Conservation (phyloP, 2,888 invertebrate genomes). For the Ctena decussata region DNA sequence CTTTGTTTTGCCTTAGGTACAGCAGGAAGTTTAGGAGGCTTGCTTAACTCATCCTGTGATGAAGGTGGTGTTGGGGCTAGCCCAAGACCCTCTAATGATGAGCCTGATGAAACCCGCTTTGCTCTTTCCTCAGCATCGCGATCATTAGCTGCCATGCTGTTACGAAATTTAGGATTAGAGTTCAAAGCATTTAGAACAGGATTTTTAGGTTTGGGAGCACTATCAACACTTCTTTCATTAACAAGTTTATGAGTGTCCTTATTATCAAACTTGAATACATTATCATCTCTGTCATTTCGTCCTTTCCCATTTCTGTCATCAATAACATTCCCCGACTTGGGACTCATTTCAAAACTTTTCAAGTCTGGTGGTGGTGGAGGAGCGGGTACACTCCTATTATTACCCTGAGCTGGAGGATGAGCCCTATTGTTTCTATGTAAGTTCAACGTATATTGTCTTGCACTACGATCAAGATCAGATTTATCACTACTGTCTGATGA, state of each 20-base stretch:
- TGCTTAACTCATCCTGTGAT: slow-evolving; percentile 24
- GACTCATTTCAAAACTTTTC: background rate
- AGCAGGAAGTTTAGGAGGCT: slow-evolving; percentile 69
- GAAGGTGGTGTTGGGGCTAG: slow-evolving; percentile 63
- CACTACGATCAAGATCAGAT: background rate
- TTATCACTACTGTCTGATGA: slow-evolving; percentile 56
- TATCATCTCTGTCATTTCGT: background rate
- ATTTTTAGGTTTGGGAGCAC: slow-evolving; percentile 58
- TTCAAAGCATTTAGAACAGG: slow-evolving; percentile 74
- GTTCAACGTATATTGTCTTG: slow-evolving; percentile 35
- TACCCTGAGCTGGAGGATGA: background rate
- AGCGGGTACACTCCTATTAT: slow-evolving; percentile 7
- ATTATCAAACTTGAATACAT: slow-evolving; percentile 7
- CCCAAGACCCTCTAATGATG: slow-evolving; percentile 60
- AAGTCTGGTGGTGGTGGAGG: slow-evolving; percentile 4
- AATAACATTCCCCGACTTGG: slow-evolving; percentile 2
- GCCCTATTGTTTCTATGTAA: slow-evolving; percentile 18
- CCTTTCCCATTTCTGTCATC: slow-evolving; percentile 3
- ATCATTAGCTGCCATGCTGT: slow-evolving; percentile 73
- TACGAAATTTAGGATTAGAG: slow-evolving; percentile 74
- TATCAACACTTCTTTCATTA: slow-evolving; percentile 36
- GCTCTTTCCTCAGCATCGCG: slow-evolving; percentile 77
- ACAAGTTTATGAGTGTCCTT: background rate
- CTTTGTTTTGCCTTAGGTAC: slow-evolving; percentile 60
- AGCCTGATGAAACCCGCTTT: slow-evolving; percentile 71